A percentile compares a stretch with the other conserved stretches of the same genome.
phyloP scores from a whole-genome alignment of 2,113 vertebrate genomes.

The Gopherus evgoodei region DNA sequence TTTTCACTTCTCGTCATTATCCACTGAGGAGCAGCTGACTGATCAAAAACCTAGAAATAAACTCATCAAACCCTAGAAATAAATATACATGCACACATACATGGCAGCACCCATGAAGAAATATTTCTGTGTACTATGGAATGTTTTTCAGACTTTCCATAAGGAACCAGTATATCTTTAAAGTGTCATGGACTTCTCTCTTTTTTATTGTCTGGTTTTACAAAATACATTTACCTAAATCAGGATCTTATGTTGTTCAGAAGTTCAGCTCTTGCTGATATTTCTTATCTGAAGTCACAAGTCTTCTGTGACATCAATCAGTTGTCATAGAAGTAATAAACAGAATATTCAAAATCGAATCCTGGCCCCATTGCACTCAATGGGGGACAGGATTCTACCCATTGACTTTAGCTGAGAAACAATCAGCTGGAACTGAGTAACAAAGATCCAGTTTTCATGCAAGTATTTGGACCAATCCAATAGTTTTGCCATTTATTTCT shows the following conservation, averaged over 20 bases:
- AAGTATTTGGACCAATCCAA: background rate
- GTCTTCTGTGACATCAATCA: conserved; percentile 16
- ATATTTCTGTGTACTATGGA: no score
- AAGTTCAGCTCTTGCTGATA: background rate
- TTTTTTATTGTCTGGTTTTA: background rate
- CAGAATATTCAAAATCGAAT: background rate
- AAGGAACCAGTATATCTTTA: no score
- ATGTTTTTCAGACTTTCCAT: no score
- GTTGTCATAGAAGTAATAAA: background rate
- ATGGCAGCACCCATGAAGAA: no score
- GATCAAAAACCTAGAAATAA: background rate
- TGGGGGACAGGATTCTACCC: background rate
- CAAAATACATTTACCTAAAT: conserved; percentile 12
- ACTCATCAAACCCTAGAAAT: background rate
- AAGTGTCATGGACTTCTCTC: background rate
- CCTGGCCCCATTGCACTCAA: background rate
- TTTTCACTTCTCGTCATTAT: background rate
- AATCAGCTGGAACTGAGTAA: background rate
- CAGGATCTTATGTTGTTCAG: background rate
- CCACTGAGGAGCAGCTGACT: background rate
- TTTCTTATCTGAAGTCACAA: background rate
- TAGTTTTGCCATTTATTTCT: background rate
- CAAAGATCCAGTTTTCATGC: background rate
- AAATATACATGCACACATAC: no score
- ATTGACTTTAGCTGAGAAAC: background rate